Evolutionary conservation across 1,140 invertebrate species (phyloP), one percentile per base, ranked within the genome.

Genomic region (Stegodyphus mimosarum): DNA sequence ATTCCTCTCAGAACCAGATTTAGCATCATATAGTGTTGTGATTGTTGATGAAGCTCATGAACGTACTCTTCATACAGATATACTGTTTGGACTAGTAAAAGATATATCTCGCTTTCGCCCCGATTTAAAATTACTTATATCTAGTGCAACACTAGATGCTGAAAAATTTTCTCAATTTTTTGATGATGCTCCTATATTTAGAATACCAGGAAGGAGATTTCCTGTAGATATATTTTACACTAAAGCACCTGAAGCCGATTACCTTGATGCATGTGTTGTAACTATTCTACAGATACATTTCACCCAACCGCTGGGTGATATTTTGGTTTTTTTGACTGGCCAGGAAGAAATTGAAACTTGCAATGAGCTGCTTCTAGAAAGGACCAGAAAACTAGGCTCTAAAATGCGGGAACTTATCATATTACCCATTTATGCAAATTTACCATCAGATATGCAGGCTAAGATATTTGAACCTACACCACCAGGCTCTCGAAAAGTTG

Each of bases 11-110:
- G 98, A 99, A 91, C 98, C 98, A 1, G 98, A 99, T 92, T 91
- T 99, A 49, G 94, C 97, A 15, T 95, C 95, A 5, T 99, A 98
- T 96, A 88, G 89, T 63, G 98, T 99, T 0, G 96, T 99, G 94
- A 99, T 99, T 86, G 98, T 99, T 90, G 98, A 99, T 90, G 99
- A 99, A 92, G 99, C 99, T 88, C 99, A 99, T 91, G 99, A 99
- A 90, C 91, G 98, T 69, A 99, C 98, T 0, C 92, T 99, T 7
- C 98, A 99, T 88, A 99, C 98, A 6, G 99, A 99, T 90, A 97
- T 99, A 89, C 91, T 99, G 53, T 99, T 99, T 92, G 98, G 99
- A 33, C 92, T 99, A 64, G 96, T 99, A 0, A 99, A 99, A 92
- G 98, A 99, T 91, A 99, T 99, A 87, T 94, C 97, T 2, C 92